A percentile compares a stretch with the other conserved stretches of the same genome.
Evolutionary conservation across 1,140 invertebrate species (phyloP).

Genomic region (Anoplolepis gracilipes): DNA sequence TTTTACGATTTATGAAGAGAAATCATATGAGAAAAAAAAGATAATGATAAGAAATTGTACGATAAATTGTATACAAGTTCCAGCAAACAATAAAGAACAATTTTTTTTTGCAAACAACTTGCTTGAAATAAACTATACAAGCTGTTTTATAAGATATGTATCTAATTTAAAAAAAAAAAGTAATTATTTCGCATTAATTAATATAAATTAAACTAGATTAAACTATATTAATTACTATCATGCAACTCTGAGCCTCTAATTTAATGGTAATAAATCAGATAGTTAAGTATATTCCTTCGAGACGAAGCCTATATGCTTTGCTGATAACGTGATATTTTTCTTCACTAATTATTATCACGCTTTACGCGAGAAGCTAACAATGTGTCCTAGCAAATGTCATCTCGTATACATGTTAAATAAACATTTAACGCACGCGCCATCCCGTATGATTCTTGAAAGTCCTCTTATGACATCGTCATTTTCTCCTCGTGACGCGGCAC

Average conservation of each 20-base stretch:
- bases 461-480: slow-evolving; percentile 62
- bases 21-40: not conserved
- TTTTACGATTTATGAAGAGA: not conserved
- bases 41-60: not conserved
- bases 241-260: not conserved
- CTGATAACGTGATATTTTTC: not conserved
- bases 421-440: not conserved
- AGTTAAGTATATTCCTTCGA: not conserved
- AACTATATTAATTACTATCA: too few species aligned
- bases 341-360: not conserved
- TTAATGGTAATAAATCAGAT: slow-evolving; percentile 1
- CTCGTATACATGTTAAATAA: not conserved
- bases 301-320: not conserved
- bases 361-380: not conserved
- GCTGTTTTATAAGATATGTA: not conserved
- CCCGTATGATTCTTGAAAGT: slow-evolving; percentile 67
- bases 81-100: not conserved
- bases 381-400: not conserved
- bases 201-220: not conserved
- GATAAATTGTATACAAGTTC: not conserved
- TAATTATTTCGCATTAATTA: not conserved
- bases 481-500: slow-evolving; percentile 68
- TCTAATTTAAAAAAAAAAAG: not conserved
- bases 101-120: not conserved
- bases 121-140: not conserved